Evolutionary conservation across 1,140 invertebrate genomes (phyloP), one percentile per base, ranked within the genome.

Genomic region (Drosophila kikkawai): DNA sequence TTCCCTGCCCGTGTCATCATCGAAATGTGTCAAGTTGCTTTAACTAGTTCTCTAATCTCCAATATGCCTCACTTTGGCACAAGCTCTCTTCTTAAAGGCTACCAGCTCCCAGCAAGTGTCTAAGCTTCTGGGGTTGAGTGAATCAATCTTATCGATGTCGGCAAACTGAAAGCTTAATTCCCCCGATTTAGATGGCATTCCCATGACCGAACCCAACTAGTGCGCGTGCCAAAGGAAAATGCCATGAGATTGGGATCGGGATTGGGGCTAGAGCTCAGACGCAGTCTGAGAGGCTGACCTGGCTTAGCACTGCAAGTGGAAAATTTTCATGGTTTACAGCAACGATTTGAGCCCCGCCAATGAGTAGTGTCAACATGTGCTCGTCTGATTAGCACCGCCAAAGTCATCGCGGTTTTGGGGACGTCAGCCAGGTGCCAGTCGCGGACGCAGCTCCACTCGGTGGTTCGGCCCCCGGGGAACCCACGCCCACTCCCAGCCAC

Each of bases 281-380:
- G 13, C 34, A 19, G 13, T 12, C 19, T 39, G 34, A 19, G 65
- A 22, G 37, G 13, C 36, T 51, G 55, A 32, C 26, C 51, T 51
- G 67, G 70, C 67, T 44, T 26, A 22, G 69, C 44, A 71, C 29
- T 58, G 70, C 61, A 57, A 90, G 74, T 88, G 85, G 85, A 88
- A 88, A 88, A 84, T 90, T 88, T 85, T 68, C 65, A 65, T 81
- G 59, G 76, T 90, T 84, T 90, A 90, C 78, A 79, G 65, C 68
- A 79, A 80, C 83, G 79, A 71, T 68, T 90, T 44, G 79, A 84
- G 65, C 39, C 17, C 69, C 74, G 80, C 67, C 68, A 90, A 88
- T 84, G 59, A 81, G 50, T 45, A 81, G 82, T 71, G 71, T 90
- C 71, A 88, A 88, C 82, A 82, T 83, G 58, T 87, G 58, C 59